Percentiles rank a stretch among this genome's conserved stretches.
Evolutionary conservation across 2,797 vertebrate genomes (phyloP).

Genomic region (Etheostoma nigrum): DNA sequence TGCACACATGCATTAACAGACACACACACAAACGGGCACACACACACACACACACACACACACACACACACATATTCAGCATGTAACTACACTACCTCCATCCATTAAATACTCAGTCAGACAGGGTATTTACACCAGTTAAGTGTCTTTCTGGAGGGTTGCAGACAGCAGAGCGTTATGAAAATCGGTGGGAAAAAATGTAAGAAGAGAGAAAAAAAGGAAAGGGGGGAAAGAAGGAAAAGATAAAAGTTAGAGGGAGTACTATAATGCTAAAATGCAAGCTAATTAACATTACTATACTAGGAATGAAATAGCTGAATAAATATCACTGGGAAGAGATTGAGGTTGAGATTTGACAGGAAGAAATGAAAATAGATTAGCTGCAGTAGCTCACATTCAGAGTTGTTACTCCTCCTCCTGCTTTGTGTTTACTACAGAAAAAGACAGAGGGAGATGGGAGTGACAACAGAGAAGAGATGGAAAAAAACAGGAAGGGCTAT

Average conservation of each 20-base stretch:
- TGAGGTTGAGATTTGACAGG: constrained; percentile 27
- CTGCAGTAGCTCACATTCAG: constrained; percentile 15
- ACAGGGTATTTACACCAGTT: constrained; percentile 74
- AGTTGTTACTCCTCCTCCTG: constrained; percentile 15
- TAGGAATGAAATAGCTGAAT: constrained; percentile 21
- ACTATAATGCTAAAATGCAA: not conserved
- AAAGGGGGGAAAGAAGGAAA: not conserved
- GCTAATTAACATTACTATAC: not conserved
- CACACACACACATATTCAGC: constrained; percentile 30
- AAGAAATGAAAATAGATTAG: constrained; percentile 37
- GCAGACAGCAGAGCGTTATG: constrained; percentile 44
- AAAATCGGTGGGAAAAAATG: constrained; percentile 33
- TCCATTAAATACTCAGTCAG: constrained; percentile 72
- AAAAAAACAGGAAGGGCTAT: not conserved
- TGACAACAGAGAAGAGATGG: constrained; percentile 10
- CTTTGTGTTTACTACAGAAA: constrained; percentile 22
- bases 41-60: constrained; percentile 1
- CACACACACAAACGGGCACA: constrained; percentile 8
- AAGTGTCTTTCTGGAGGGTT: constrained; percentile 64
- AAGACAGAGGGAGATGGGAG: not conserved
- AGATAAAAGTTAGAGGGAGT: not conserved
- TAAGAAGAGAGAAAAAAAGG: constrained; percentile 8
- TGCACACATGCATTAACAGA: constrained; percentile 42
- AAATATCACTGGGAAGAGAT: not conserved
- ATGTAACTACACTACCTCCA: constrained; percentile 47